These are phyloP conservation scores for Melanotaenia duboulayi DNA, from an alignment of 2,113 vertebrate genomes.

Conservation along the genomic window DNA sequence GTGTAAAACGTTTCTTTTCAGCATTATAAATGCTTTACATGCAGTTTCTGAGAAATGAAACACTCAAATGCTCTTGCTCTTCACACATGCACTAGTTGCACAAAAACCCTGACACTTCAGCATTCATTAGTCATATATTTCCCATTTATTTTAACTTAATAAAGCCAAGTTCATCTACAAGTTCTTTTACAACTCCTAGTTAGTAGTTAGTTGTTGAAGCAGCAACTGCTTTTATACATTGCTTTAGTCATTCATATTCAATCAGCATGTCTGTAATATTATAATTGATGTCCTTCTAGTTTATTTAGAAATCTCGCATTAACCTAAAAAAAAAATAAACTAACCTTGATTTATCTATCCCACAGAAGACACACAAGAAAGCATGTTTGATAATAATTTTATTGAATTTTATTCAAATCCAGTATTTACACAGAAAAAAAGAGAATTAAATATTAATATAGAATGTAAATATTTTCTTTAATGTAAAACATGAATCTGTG, in stretches of 20 bases:
- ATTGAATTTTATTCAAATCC: slow-evolving; percentile 35
- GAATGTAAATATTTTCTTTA: slow-evolving; percentile 8
- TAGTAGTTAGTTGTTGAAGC: background rate
- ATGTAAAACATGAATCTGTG: slow-evolving; percentile 14
- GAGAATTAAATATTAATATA: slow-evolving; percentile 46
- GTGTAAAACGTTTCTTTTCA: slow-evolving; percentile 18
- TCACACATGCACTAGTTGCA: slow-evolving; percentile 3
- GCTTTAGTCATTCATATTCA: slow-evolving; percentile 12
- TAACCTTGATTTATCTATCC: background rate
- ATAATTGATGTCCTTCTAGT: background rate
- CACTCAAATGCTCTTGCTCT: background rate
- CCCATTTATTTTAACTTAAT: background rate
- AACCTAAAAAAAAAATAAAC: background rate
- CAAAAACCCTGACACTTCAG: background rate
- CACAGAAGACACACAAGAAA: background rate
- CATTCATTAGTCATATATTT: slow-evolving; percentile 11
- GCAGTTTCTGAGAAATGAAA: slow-evolving; percentile 19
- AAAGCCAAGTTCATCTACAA: background rate
- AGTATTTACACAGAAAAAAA: slow-evolving; percentile 59
- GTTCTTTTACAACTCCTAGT: background rate
- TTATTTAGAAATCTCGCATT: slow-evolving; percentile 3
- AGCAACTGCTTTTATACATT: background rate
- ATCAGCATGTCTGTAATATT: background rate
- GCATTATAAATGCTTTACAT: slow-evolving; percentile 9
- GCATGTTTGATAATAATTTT: slow-evolving; percentile 35